phyloP scores from a whole-genome alignment of 2,797 vertebrate genomes.

The Dicrostonyx torquatus region DNA sequence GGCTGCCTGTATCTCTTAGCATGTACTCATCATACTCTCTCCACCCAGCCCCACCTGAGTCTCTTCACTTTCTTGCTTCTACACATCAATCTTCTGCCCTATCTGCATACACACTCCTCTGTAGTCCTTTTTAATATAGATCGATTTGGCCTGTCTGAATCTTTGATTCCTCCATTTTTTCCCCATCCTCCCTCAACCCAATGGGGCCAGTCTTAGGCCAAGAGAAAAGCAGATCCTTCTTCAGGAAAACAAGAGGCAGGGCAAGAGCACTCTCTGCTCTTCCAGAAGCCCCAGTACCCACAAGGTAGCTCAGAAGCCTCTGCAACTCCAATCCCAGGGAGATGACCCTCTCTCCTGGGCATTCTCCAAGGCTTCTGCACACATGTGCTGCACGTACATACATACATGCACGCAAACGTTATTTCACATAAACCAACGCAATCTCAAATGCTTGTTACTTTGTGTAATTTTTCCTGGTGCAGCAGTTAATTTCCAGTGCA shows the following conservation, averaged over 20 bases:
- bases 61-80: not conserved
- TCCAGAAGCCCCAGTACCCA: not conserved
- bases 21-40: not conserved
- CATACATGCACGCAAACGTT: not conserved
- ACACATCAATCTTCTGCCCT: not conserved
- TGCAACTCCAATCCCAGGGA: not conserved
- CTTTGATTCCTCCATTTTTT: not conserved
- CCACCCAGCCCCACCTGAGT: too few species aligned
- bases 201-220: not conserved
- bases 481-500: conserved; percentile 50
- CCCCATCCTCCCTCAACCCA: not conserved
- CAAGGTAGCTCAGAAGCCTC: not conserved
- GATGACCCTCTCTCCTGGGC: not conserved
- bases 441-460: conserved; percentile 8
- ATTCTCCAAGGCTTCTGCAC: not conserved
- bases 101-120: not conserved
- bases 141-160: not conserved
- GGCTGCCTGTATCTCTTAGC: not conserved
- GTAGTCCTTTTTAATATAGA: not conserved
- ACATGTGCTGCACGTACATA: not conserved
- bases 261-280: not conserved
- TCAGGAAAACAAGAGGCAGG: not conserved
- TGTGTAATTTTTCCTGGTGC: conserved; percentile 26
- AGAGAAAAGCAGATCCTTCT: not conserved
- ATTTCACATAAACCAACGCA: not conserved